Base-by-base conservation (phyloP, 2,888 invertebrate species). In the Heteromurus nitidus region DNA sequence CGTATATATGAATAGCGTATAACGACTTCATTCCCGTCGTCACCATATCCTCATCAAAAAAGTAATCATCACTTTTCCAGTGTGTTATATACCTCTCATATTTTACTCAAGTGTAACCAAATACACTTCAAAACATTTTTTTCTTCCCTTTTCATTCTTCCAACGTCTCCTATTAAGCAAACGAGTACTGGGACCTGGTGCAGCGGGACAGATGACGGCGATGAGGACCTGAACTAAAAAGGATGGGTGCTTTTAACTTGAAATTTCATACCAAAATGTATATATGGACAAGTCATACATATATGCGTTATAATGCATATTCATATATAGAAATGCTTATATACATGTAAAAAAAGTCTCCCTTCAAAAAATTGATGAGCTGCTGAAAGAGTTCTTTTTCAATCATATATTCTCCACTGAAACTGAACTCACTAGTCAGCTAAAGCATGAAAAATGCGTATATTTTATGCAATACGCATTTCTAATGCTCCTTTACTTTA, bases 41-140 rank as follows among this genome's bases (percentile, higher is more conserved):
- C 47, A 31, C 16, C 58, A 47, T 58, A 31, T 28, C 44, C 55
- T 55, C 70, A 36, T 44, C 70, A 70, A 65, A 30, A 80, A 73
- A 80, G 68, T 74, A 73, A 80, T 80, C 80, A 80, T 80, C 80
- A 80, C 80, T 80, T 80, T 62, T 73, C 62, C 68, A 80, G 80
- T 80, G 62, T 80, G 74, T 80, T 80, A 73, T 80, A 72, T 73
- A 26, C 73, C 80, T 80, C 80, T 80, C 80, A 80, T 80, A 80
- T 80, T 80, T 74, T 68, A 55, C 72, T 80, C 74, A 74, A 80
- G 80, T 80, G 80, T 80, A 80, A 80, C 80, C 73, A 80, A 80
- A 80, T 80, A 80, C 80, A 80, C 80, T 80, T 74, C 47, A 80
- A 67, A 50, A 28, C 18, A 16, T 64, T 72, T 72, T 80, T 67